Evolutionary conservation across 2,797 vertebrate species (phyloP).

Genomic region (Rachycentron canadum): DNA sequence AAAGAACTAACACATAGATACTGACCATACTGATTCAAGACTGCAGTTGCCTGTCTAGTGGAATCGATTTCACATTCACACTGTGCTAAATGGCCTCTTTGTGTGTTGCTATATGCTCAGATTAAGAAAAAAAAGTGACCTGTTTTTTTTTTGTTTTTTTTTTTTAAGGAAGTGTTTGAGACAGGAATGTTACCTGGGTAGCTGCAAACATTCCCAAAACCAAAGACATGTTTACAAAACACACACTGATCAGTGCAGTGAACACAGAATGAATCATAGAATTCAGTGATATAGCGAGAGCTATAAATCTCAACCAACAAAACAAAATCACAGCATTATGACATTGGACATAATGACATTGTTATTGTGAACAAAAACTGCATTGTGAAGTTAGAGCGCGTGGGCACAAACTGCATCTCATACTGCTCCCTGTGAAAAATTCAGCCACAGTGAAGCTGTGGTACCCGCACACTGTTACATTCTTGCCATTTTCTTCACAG

Average conservation of each 20-base stretch:
- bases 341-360: neutral
- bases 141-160: accelerated
- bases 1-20: neutral
- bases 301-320: slow-evolving; percentile 5
- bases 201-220: slow-evolving; percentile 29
- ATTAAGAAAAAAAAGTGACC: neutral
- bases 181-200: slow-evolving; percentile 42
- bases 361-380: slow-evolving; percentile 38
- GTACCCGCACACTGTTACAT: neutral
- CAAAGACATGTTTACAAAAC: neutral
- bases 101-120: neutral
- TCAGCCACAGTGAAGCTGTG: neutral
- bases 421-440: slow-evolving; percentile 16
- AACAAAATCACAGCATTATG: slow-evolving; percentile 7
- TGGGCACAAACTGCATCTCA: neutral
- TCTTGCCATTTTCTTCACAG: slow-evolving; percentile 34
- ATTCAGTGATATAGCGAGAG: neutral
- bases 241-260: neutral
- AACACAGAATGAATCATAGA: neutral
- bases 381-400: slow-evolving; percentile 9
- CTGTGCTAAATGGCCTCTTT: neutral
- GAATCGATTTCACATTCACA: slow-evolving; percentile 1
- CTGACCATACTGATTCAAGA: neutral
- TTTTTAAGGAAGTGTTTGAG: neutral
- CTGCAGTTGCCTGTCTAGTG: neutral